Conservation (phyloP, 1,140 invertebrate genomes). For the Drosophila leontia region DNA sequence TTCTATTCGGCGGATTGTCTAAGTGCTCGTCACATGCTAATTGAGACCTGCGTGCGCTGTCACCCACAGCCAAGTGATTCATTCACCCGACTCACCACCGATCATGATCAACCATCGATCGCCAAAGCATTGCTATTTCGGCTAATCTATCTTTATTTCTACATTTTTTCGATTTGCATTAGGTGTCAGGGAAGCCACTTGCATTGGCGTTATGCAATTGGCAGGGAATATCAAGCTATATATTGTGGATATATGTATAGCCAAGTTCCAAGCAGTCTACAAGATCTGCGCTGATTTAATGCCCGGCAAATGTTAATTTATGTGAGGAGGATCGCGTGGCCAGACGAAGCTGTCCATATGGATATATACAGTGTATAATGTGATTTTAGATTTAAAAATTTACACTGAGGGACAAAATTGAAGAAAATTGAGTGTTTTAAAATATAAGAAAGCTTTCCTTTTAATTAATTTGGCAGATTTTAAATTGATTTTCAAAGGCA, state of each 20-base stretch:
- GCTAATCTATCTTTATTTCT: constrained; percentile 3
- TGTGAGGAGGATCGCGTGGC: constrained; percentile 69
- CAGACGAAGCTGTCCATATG: constrained; percentile 44
- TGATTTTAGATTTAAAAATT: constrained; percentile 32
- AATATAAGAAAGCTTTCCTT: too few species aligned
- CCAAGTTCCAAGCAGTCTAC: constrained; percentile 50
- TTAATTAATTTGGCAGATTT: background rate
- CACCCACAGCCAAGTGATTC: constrained; percentile 41
- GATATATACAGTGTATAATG: constrained; percentile 27
- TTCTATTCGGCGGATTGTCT: constrained; percentile 13
- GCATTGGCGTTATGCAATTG: constrained; percentile 43
- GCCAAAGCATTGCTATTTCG: constrained; percentile 28
- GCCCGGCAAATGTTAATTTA: constrained; percentile 73
- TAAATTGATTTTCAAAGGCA: background rate
- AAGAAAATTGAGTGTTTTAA: background rate
- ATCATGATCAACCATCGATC: constrained; percentile 49
- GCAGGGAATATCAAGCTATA: constrained; percentile 16
- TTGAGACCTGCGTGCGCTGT: constrained; percentile 68
- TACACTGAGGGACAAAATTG: constrained; percentile 22
- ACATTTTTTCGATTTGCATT: background rate
- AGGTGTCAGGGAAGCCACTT: constrained; percentile 32
- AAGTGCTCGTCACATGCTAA: constrained; percentile 69
- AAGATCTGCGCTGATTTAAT: constrained; percentile 66
- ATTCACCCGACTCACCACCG: constrained; percentile 44
- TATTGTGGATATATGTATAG: background rate